These are phyloP conservation scores for Novumbra hubbsi DNA, from an alignment of 2,797 vertebrate genomes.

Conservation along the genomic window DNA sequence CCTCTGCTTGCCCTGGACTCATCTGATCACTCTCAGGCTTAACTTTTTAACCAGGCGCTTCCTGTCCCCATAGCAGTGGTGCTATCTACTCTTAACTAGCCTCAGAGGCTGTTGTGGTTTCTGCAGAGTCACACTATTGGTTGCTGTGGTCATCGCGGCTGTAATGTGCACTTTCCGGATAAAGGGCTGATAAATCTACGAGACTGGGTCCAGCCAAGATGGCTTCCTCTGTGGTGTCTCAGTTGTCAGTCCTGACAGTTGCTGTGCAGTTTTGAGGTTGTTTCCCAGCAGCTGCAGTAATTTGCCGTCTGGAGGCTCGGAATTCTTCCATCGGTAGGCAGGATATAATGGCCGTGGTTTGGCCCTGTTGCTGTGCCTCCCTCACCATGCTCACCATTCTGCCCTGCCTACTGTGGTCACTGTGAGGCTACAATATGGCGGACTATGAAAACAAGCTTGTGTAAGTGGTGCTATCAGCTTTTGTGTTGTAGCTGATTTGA, in stretches of 20 bases:
- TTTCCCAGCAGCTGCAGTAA: slow-evolving; percentile 71
- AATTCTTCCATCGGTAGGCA: slow-evolving; percentile 65
- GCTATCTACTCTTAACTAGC: slow-evolving; percentile 40
- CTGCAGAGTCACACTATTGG: slow-evolving; percentile 40
- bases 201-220: slow-evolving; percentile 38
- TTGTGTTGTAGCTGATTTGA: neutral
- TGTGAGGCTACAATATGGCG: slow-evolving; percentile 14
- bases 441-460: too few relatives aligned
- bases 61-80: slow-evolving; percentile 25
- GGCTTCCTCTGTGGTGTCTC: slow-evolving; percentile 42
- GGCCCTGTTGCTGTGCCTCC: slow-evolving; percentile 54
- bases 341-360: slow-evolving; percentile 50
- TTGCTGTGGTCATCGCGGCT: slow-evolving; percentile 26
- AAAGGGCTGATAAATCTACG: slow-evolving; percentile 47
- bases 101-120: slow-evolving; percentile 23
- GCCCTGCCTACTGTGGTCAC: slow-evolving; percentile 26
- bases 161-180: slow-evolving; percentile 50
- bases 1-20: slow-evolving; percentile 37
- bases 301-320: slow-evolving; percentile 63
- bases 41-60: slow-evolving; percentile 37
- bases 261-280: slow-evolving; percentile 54
- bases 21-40: slow-evolving; percentile 21
- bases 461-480: neutral
- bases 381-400: slow-evolving; percentile 31
- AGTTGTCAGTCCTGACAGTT: slow-evolving; percentile 66